Conservation (phyloP, 2,113 vertebrate species). For the Antennarius striatus region DNA sequence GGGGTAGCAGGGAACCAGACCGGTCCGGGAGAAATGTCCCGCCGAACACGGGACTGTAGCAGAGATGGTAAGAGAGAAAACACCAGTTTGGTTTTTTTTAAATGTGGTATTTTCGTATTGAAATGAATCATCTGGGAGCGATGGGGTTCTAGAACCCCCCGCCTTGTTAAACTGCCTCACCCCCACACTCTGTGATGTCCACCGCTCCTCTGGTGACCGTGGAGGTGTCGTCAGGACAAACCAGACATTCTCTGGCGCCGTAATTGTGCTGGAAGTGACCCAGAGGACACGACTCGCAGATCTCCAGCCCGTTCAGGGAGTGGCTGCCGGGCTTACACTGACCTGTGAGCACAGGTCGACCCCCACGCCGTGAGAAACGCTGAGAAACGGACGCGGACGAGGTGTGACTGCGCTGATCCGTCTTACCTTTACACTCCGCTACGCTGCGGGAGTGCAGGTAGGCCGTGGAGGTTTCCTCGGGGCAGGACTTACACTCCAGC, state of each 20-base stretch:
- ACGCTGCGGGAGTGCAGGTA: conserved; percentile 92
- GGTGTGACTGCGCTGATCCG: neutral
- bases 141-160: too few species aligned
- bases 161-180: conserved; percentile 68
- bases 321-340: conserved; percentile 94
- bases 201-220: conserved; percentile 93
- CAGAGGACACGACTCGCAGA: conserved; percentile 93
- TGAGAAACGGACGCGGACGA: neutral
- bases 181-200: conserved; percentile 90
- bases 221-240: conserved; percentile 86
- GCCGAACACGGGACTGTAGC: conserved; percentile 88
- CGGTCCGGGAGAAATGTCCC: conserved; percentile 94
- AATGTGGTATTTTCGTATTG: too few species aligned
- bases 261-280: conserved; percentile 88
- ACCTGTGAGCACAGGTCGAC: conserved; percentile 72
- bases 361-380: neutral
- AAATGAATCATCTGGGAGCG: too few species aligned
- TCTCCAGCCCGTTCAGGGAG: conserved; percentile 93
- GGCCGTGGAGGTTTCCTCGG: conserved; percentile 87
- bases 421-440: conserved; percentile 90
- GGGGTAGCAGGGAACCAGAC: conserved; percentile 92
- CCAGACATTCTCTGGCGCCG: conserved; percentile 85
- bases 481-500: conserved; percentile 91
- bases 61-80: neutral
- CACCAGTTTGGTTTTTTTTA: too few species aligned